Base-by-base conservation (phyloP, 2,888 invertebrate species). In the Dendrolimus pini region DNA sequence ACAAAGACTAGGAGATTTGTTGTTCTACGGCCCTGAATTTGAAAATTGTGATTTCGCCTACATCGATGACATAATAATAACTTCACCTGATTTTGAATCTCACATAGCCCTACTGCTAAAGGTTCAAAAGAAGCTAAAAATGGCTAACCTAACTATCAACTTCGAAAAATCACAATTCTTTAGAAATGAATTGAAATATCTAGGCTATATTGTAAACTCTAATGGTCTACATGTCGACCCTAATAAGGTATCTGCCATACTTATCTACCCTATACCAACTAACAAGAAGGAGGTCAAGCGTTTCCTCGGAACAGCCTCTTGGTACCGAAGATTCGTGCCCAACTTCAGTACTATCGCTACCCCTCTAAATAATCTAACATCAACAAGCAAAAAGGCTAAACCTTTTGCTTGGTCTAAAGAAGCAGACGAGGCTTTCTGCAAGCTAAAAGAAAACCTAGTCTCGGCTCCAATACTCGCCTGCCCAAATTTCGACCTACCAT, bases 351-450 rank as follows among this genome's bases (percentile, higher is more conserved):
- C 58, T 14, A 10, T 66, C 12, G 56, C 70, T 9, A 60, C 58
- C 1, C 69, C 68, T 0, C 56, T 69, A 1, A 70, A 73, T 55
- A 65, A 61, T 53, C 54, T 70, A 1, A 71, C 70, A 1, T 63
- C 65, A 0, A 58, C 56, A 41, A 56, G 59, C 0, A 70, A 69
- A 55, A 61, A 60, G 9, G 64, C 66, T 18, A 64, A 66, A 18
- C 62, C 63, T 1, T 72, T 69, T 59, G 1, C 7, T 0, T 71
- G 71, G 72, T 56, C 63, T 7, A 1, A n/a, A 2, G 68, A 70
- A 54, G 64, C 67, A 8, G 62, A 70, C 14, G 14, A 14, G 14
- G 14, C 14, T 14, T 14, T 14, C 14, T 14, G 14, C 14, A 14
- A 14, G 14, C 14, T 14, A 14, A 14, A 14, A 14, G 1, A 14